A percentile compares a stretch with the other conserved stretches of the same genome.
Conservation (phyloP, 2,888 invertebrate genomes). For the Mylabris sibirica region DNA sequence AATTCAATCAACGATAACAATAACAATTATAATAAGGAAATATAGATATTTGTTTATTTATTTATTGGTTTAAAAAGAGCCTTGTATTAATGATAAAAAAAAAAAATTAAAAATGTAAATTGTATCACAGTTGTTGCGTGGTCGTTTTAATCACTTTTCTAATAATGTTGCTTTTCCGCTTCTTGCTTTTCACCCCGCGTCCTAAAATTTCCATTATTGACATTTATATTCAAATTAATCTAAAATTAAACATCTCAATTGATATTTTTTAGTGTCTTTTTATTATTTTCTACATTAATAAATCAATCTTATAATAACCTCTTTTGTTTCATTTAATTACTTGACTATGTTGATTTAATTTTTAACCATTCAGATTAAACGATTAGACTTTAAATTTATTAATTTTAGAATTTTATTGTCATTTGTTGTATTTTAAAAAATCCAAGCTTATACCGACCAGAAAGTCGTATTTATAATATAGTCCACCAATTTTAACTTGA, state of each 20-base stretch:
- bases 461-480: too few relatives aligned
- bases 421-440: too few relatives aligned
- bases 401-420: too few relatives aligned
- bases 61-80: neutral
- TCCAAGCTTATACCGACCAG: too few relatives aligned
- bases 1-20: neutral
- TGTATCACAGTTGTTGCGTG: neutral
- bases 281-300: too few relatives aligned
- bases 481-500: too few relatives aligned
- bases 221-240: neutral
- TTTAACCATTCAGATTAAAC: too few relatives aligned
- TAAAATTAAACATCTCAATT: neutral
- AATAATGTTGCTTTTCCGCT: conserved; percentile 1
- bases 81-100: neutral
- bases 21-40: neutral
- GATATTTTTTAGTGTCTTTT: too few relatives aligned
- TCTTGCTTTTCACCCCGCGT: neutral
- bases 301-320: too few relatives aligned
- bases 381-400: too few relatives aligned
- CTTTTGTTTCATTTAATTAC: too few relatives aligned
- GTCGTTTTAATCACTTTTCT: neutral
- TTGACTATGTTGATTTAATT: too few relatives aligned
- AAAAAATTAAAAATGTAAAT: neutral
- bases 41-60: neutral
- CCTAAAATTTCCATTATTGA: neutral